Percentiles rank a stretch among this genome's conserved stretches.
These are phyloP conservation scores for Drosophila fungiperda DNA, from an alignment of 2,888 invertebrate genomes.

Conservation along the genomic window DNA sequence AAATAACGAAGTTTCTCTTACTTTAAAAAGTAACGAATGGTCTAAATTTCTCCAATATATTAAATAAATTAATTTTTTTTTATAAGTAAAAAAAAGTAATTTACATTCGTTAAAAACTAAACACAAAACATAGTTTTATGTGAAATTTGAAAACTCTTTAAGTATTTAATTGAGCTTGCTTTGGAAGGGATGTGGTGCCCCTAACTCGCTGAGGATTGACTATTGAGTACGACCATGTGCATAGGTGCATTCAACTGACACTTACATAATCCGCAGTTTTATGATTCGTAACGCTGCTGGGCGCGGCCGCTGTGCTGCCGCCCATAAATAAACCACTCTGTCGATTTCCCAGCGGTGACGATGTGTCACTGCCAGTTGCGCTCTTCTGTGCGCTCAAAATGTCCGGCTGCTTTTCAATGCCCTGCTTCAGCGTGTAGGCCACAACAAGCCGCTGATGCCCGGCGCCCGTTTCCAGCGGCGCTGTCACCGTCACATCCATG, in stretches of 20 bases:
- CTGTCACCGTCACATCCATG: conserved; percentile 85
- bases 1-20: neutral
- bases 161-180: neutral
- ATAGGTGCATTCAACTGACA: conserved; percentile 37
- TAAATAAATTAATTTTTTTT: neutral
- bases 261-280: conserved; percentile 84
- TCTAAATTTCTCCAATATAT: neutral
- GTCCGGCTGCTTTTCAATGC: conserved; percentile 90
- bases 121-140: neutral
- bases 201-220: neutral
- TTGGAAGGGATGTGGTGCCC: neutral
- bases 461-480: conserved; percentile 91
- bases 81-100: neutral
- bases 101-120: neutral
- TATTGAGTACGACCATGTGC: conserved; percentile 6
- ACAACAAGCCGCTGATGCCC: conserved; percentile 94
- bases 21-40: neutral
- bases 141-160: neutral
- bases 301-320: conserved; percentile 63
- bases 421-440: conserved; percentile 93
- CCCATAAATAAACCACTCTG: conserved; percentile 83
- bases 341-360: conserved; percentile 84
- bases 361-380: conserved; percentile 84
- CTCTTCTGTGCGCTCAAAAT: conserved; percentile 93
- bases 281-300: conserved; percentile 65